Percentiles rank a stretch among this genome's conserved stretches.
phyloP scores from a whole-genome alignment of 2,113 vertebrate genomes.

The Perccottus glenii region DNA sequence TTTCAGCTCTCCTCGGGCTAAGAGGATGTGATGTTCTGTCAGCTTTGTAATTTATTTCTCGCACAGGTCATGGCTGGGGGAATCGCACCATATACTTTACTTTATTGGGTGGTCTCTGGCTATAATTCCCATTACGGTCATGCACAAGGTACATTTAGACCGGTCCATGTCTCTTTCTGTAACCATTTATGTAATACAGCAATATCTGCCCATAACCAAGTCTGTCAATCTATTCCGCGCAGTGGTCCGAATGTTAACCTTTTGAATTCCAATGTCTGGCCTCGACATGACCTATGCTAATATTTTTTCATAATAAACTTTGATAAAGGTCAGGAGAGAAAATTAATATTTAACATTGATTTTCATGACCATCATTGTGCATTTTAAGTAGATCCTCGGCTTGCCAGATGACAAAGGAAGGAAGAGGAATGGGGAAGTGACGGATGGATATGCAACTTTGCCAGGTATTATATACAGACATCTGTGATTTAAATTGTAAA shows the following conservation, averaged over 20 bases:
- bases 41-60: constrained; percentile 64
- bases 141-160: constrained; percentile 21
- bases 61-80: constrained; percentile 49
- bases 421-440: background rate
- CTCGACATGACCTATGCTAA: constrained; percentile 42
- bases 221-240: constrained; percentile 35
- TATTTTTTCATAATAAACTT: constrained; percentile 37
- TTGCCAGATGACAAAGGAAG: background rate
- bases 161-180: background rate
- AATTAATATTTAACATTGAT: constrained; percentile 45
- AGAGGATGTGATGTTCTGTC: constrained; percentile 56
- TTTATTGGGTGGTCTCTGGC: constrained; percentile 31
- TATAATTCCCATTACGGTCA: constrained; percentile 45
- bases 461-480: constrained; percentile 11
- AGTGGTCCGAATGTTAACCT: constrained; percentile 51
- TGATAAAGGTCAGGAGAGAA: constrained; percentile 16
- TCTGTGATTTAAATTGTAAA: constrained; percentile 22
- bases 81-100: constrained; percentile 42
- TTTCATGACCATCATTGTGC: constrained; percentile 28
- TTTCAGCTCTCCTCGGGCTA: constrained; percentile 54
- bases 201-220: constrained; percentile 33
- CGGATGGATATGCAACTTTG: constrained; percentile 1
- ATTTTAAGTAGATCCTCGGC: constrained; percentile 12
- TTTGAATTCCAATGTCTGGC: constrained; percentile 35
- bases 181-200: constrained; percentile 36